Conservation (phyloP, 2,113 vertebrate genomes). For the Loxodonta africana region DNA sequence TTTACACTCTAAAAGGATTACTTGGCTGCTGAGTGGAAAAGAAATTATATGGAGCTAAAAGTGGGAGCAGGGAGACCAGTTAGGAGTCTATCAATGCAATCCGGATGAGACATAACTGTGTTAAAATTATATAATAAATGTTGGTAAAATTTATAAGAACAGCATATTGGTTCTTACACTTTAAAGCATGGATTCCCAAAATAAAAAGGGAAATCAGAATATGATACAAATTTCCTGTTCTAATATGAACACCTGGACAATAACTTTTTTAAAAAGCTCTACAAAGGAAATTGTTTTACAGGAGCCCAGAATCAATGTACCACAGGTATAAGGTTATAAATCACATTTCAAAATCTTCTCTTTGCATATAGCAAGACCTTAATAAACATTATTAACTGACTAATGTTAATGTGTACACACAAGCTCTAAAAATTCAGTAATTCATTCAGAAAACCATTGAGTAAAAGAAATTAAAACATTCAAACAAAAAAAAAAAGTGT, state of each 20-base stretch:
- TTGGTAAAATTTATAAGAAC: background rate
- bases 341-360: background rate
- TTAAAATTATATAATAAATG: background rate
- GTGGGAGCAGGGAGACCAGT: background rate
- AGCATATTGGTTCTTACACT: background rate
- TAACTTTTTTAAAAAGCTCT: background rate
- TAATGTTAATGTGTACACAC: background rate
- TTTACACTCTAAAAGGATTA: background rate
- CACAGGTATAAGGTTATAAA: background rate
- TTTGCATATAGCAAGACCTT: background rate
- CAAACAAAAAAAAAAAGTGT: background rate
- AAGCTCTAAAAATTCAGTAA: background rate
- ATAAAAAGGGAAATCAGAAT: background rate
- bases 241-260: background rate
- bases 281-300: background rate
- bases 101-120: background rate
- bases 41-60: background rate
- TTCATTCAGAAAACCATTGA: background rate
- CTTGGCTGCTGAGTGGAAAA: background rate
- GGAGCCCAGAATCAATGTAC: background rate
- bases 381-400: background rate
- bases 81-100: background rate
- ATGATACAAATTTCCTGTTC: background rate
- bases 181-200: background rate
- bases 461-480: background rate